A percentile compares a stretch with the other conserved stretches of the same genome.
Conservation (phyloP, 2,797 vertebrate species). For the Nannoperca obscura region DNA sequence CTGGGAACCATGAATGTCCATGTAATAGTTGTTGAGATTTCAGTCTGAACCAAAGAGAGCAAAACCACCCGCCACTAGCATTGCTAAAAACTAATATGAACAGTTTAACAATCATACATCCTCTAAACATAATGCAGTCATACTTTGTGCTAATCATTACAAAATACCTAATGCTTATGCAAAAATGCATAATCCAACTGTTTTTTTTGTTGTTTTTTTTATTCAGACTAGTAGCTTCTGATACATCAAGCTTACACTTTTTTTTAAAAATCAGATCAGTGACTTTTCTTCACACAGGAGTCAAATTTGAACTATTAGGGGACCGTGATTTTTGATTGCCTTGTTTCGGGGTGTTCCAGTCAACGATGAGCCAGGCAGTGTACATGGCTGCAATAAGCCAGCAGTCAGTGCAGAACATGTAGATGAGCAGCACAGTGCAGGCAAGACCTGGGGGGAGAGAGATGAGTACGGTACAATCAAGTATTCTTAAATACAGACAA, state of each 20-base stretch:
- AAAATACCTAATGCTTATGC: constrained; percentile 7
- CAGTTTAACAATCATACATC: neutral
- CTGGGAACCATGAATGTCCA: neutral
- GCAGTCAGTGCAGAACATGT: constrained; percentile 94
- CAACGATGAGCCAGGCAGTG: constrained; percentile 93
- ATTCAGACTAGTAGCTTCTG: neutral
- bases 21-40: neutral
- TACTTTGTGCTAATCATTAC: constrained; percentile 23
- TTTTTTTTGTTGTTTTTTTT: no score
- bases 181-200: neutral
- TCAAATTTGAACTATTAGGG: neutral
- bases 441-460: constrained; percentile 81
- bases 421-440: constrained; percentile 90
- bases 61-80: neutral
- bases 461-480: neutral
- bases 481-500: neutral
- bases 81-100: neutral
- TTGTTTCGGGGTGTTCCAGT: constrained; percentile 98
- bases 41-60: neutral
- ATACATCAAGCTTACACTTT: neutral
- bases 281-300: neutral
- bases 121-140: constrained; percentile 14
- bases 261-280: no score
- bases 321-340: constrained; percentile 72
- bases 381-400: constrained; percentile 93